Base-by-base conservation (phyloP, 2,113 vertebrate genomes). In the Xiphias gladius region DNA sequence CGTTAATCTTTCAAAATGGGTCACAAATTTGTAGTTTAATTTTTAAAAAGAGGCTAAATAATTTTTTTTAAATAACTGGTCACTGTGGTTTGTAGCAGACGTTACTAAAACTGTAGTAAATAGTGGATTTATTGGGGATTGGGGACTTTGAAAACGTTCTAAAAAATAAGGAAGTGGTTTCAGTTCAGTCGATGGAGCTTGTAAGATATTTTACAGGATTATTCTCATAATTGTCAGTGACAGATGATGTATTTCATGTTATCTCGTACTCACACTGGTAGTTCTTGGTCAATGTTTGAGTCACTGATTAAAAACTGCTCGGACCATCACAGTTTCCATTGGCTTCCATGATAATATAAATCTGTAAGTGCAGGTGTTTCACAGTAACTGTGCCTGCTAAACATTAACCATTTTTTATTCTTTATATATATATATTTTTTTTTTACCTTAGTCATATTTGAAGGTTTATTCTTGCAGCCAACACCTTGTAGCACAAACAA, bases 221-320 rank as follows among this genome's bases (percentile, higher is more conserved):
- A 8, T 24, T 9, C 6, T 50, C 2, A 6, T 26, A 10, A 37
- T 46, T 64, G 12, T 57, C 58, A 71, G 16, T 48, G 39, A 67
- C 20, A 41, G 3, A 76, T 79, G 14, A 5, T 41, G 63, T 70
- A 1, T 67, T 64, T 61, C 0, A 8, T 57, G 5, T 82, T 58
- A 1, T 73, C 13, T 30, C 69, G n/a, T 6, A 5, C 19, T 76
- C n/a, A 26, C 41, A 16, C 12, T 3, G 30, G 17, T 20, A 43
- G 26, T 72, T 62, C 7, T 20, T 63, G 50, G 16, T 59, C 65
- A 22, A 2, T 19, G 17, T 19, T 50, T 52, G 20, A 52, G 19
- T 22, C 6, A 7, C 43, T 46, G 28, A 67, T 84, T 84, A 74
- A 84, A 84, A 83, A 28, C 62, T 17, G 16, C 37, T 76, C 14